Conservation (phyloP, 2,888 invertebrate genomes). For the Pardosa pseudoannulata region DNA sequence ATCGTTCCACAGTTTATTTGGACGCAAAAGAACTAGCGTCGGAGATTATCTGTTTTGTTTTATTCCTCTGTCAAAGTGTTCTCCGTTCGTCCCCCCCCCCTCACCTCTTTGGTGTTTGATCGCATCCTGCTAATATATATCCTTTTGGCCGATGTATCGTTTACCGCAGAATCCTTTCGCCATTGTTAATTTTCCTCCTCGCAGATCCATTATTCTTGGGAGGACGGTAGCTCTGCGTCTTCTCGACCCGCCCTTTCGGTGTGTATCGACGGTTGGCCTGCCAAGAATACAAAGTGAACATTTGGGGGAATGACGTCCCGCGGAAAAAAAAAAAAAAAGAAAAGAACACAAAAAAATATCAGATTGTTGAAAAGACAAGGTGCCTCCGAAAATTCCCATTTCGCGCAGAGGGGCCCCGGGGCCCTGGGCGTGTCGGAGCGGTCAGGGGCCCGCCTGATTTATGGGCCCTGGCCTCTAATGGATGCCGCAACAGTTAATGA, state of each 20-base stretch:
- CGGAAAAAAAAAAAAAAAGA: slow-evolving; percentile 3
- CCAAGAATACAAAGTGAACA: slow-evolving; percentile 13
- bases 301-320: slow-evolving; percentile 5
- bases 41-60: too few relatives aligned
- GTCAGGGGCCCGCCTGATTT: slow-evolving; percentile 63
- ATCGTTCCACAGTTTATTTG: too few relatives aligned
- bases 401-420: slow-evolving; percentile 29
- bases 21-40: too few relatives aligned
- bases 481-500: slow-evolving; percentile 72
- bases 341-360: too few relatives aligned
- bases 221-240: neutral
- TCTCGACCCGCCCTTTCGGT: neutral
- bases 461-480: slow-evolving; percentile 60
- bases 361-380: slow-evolving; percentile 60
- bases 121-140: too few relatives aligned
- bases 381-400: slow-evolving; percentile 60
- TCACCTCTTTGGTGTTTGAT: too few relatives aligned
- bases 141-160: too few relatives aligned
- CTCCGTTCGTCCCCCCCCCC: too few relatives aligned
- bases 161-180: too few relatives aligned
- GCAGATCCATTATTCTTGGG: neutral
- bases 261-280: neutral
- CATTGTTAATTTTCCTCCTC: slow-evolving; percentile 1
- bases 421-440: slow-evolving; percentile 57
- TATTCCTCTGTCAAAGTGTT: too few relatives aligned